Base-by-base conservation (phyloP, 37 sponge, comb jelly and placozoan genomes). In the Chondrosia reniformis region DNA sequence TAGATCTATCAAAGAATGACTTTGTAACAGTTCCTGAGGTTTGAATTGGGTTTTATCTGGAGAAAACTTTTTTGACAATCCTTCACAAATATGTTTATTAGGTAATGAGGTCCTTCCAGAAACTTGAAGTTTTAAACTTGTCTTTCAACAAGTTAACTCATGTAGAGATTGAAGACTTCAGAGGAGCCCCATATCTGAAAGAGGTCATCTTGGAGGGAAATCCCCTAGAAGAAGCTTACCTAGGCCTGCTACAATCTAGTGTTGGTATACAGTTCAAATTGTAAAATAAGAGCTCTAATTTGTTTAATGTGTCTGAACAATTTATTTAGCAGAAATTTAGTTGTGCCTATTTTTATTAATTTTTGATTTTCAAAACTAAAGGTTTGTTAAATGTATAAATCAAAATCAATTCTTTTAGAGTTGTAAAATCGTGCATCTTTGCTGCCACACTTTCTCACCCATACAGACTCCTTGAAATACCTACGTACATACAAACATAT, bases 371-470 rank as follows among this genome's bases (percentile, higher is more conserved):
- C n/a, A n/a, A n/a, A n/a, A n/a, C n/a, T n/a, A n/a, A n/a, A n/a
- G n/a, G 39, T 15, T 25, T 46, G 40, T 81, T 65, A 92, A 2
- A 81, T 80, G 76, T 96, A 96, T 28, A 96, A 74, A 25, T 89
- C 91, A 90, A 96, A 96, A 74, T 96, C 97, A 37, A 96, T 87
- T 38, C 97, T 46, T 52, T 85, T 93, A 0, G 97, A 93, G 37
- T 49, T 76, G 76, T 96, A 93, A 84, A 90, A 96, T 22, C 45
- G 75, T 36, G 38, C 49, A 37, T 72, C 77, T 4, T 64, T 46
- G 15, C 37, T 34, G 8, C 72, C 72, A 13, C 22, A 21, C 77
- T 85, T 93, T 13, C 94, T 49, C 6, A 85, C 94, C 84, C 80
- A 83, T 40, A 96, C 94, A n/a, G 94, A 94, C 46, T 87, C 82